Percentiles rank a stretch among this genome's conserved stretches.
These are phyloP conservation scores for Anastrepha ludens DNA, from an alignment of 1,140 invertebrate species.

Conservation along the genomic window DNA sequence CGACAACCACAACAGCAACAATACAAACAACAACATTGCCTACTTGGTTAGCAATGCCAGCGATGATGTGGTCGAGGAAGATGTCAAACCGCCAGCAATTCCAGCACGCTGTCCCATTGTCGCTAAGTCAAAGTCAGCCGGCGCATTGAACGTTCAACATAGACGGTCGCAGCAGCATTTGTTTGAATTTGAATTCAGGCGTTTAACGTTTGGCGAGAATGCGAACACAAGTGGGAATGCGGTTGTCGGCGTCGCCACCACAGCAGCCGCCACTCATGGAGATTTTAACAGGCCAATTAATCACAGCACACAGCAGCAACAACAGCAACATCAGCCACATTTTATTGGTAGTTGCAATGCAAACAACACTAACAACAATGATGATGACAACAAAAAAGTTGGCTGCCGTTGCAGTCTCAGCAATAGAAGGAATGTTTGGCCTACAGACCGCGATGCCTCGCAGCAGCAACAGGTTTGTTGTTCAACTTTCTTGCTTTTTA, in stretches of 20 bases:
- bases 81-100: slow-evolving; percentile 45
- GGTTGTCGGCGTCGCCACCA: not conserved
- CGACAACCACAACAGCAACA: slow-evolving; percentile 17
- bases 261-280: slow-evolving; percentile 28
- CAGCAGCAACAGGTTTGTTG: slow-evolving; percentile 49
- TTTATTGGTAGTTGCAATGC: not conserved
- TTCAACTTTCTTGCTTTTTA: slow-evolving; percentile 22
- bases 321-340: slow-evolving; percentile 22
- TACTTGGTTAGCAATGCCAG: not conserved
- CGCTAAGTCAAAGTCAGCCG: slow-evolving; percentile 23
- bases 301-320: slow-evolving; percentile 45
- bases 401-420: slow-evolving; percentile 40
- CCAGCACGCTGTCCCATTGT: slow-evolving; percentile 61
- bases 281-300: slow-evolving; percentile 50
- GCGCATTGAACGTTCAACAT: not conserved
- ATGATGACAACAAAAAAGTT: not conserved
- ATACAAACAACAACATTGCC: slow-evolving; percentile 35
- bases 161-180: not conserved
- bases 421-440: slow-evolving; percentile 55
- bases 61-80: not conserved
- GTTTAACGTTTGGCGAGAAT: not conserved
- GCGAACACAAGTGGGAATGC: not conserved
- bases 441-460: slow-evolving; percentile 46
- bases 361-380: not conserved
- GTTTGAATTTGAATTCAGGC: slow-evolving; percentile 20